phyloP scores from a whole-genome alignment of 2,888 invertebrate species.

The Mimachlamys varia region DNA sequence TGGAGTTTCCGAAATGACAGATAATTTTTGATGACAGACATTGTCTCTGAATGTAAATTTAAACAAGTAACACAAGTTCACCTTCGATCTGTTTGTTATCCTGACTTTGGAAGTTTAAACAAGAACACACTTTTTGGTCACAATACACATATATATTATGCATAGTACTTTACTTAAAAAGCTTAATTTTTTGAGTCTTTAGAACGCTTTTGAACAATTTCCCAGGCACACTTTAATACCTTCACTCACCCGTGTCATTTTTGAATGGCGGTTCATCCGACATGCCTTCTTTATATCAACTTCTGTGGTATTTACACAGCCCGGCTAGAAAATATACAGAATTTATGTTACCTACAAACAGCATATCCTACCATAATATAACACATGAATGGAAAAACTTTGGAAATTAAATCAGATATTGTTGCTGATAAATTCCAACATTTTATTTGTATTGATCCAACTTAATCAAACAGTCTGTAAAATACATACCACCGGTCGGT shows the following conservation, averaged over 20 bases:
- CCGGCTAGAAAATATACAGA: constrained; percentile 87
- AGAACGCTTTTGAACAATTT: too few relatives aligned
- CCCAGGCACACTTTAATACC: background rate
- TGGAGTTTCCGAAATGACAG: too few relatives aligned
- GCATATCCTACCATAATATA: background rate
- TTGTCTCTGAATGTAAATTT: too few relatives aligned
- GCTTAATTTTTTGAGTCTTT: too few relatives aligned
- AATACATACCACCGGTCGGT: constrained; percentile 94
- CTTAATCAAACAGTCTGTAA: too few relatives aligned
- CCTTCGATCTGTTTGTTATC: background rate
- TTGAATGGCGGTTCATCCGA: constrained; percentile 82
- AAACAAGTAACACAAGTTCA: background rate
- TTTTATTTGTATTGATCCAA: too few relatives aligned
- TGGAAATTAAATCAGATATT: too few relatives aligned
- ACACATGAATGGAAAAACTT: too few relatives aligned
- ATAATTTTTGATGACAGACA: too few relatives aligned
- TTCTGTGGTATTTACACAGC: constrained; percentile 99
- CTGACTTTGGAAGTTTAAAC: background rate
- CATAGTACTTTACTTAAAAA: too few relatives aligned
- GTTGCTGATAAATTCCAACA: too few relatives aligned
- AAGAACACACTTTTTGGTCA: background rate
- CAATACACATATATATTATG: background rate
- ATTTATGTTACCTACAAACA: background rate
- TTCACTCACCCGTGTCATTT: constrained; percentile 74
- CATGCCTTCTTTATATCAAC: constrained; percentile 98